These are phyloP conservation scores for Melitaea athalia DNA, from an alignment of 2,888 invertebrate genomes.

Conservation along the genomic window DNA sequence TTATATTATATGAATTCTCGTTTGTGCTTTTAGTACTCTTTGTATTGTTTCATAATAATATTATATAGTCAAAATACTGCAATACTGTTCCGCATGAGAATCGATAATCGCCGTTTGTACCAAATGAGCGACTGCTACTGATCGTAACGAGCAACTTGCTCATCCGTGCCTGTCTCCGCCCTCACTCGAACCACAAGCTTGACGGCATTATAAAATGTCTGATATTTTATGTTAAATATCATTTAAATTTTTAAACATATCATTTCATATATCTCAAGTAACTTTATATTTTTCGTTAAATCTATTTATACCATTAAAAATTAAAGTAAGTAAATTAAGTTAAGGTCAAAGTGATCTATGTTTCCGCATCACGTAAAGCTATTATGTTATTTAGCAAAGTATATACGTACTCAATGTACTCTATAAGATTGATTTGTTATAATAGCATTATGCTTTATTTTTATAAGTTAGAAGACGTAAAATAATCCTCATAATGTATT, in stretches of 20 bases:
- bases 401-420: neutral
- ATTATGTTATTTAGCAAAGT: neutral
- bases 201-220: slow-evolving; percentile 3
- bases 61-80: neutral
- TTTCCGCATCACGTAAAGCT: slow-evolving; percentile 9
- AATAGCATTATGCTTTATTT: too few species aligned
- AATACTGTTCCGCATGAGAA: slow-evolving; percentile 23
- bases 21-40: neutral
- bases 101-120: slow-evolving; percentile 13
- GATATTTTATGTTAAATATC: neutral
- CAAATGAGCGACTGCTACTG: slow-evolving; percentile 7
- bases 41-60: slow-evolving; percentile 4
- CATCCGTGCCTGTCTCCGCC: slow-evolving; percentile 62
- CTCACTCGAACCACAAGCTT: slow-evolving; percentile 47
- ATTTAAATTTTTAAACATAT: neutral
- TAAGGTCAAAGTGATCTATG: neutral
- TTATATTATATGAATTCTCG: neutral
- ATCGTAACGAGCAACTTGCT: slow-evolving; percentile 9
- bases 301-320: neutral
- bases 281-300: neutral
- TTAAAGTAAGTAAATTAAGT: too few species aligned
- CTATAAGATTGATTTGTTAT: neutral
- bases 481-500: too few species aligned
- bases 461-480: neutral
- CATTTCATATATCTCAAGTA: neutral